A percentile compares a stretch with the other conserved stretches of the same genome.
Conservation (phyloP, 2,113 vertebrate species). For the Tetrax tetrax region DNA sequence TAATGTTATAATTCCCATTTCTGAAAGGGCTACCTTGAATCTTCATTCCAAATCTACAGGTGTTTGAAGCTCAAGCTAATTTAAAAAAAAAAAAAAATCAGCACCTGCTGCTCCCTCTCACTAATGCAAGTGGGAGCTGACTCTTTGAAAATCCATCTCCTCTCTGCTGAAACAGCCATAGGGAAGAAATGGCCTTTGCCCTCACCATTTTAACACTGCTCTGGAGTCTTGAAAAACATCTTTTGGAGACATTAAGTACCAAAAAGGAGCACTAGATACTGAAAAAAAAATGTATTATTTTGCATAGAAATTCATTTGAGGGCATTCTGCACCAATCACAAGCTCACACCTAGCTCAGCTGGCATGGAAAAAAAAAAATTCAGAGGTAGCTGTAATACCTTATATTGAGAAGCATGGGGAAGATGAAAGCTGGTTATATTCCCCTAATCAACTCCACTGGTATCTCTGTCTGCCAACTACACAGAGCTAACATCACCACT, state of each 20-base stretch:
- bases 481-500: background rate
- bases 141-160: background rate
- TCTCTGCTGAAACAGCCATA: background rate
- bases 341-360: background rate
- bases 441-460: background rate
- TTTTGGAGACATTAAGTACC: background rate
- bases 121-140: background rate
- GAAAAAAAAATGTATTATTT: background rate
- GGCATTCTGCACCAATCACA: background rate
- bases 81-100: background rate
- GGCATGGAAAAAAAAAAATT: background rate
- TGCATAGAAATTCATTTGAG: background rate
- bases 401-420: background rate
- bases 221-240: background rate
- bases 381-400: background rate
- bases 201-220: background rate
- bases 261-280: background rate
- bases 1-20: background rate
- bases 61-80: background rate
- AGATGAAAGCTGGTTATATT: background rate
- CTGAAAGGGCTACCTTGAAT: background rate
- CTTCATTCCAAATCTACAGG: background rate
- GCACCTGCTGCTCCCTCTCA: background rate
- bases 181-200: slow-evolving; percentile 1
- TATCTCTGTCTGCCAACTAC: background rate